Base-by-base conservation (phyloP, 2,113 vertebrate species). In the Neotragus pygmaeus region DNA sequence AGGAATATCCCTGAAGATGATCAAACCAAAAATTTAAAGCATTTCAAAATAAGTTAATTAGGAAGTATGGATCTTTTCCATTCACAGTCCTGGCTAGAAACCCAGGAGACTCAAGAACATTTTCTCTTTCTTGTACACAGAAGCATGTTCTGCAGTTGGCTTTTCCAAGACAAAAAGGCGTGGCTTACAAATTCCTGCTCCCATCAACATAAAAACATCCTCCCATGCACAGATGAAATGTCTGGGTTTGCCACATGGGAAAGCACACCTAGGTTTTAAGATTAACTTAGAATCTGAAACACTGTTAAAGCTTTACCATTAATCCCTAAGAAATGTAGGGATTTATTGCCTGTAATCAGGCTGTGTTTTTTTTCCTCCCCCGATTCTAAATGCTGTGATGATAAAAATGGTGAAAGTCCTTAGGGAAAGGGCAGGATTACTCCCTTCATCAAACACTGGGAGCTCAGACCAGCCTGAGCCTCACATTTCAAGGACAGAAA, bases 271-370 rank as follows among this genome's bases (percentile, higher is more conserved):
- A 80, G 28, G 45, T 96, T 92, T 88, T 78, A 73, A 92, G 96
- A 96, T 97, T 96, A 96, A 92, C 85, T 84, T 83, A 58, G 80
- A 94, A 93, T 97, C 81, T 66, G 36, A 96, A 96, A 73, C 70
- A 89, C 30, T 96, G 96, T 94, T 97, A 95, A 97, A 96, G 95
- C 55, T 95, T 98, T 97, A 55, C 55, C 60, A 87, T 92, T 97
- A 97, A 97, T 98, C 98, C 96, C 58, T 96, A 85, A 92, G 85
- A 97, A 95, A 70, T 86, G 77, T 53, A 87, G 82, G 75, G 96
- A 95, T 95, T 97, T 93, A 51, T 39, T 88, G 73, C 60, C 33
- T 57, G 10, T 83, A 62, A 51, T 91, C 91, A 64, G 90, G 25
- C 21, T 66, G 9, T 49, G n/a, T 12, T 7, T 25, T 82, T 77